These are phyloP conservation scores for silkworm (Bombyx mori) DNA, from an alignment of 1,140 invertebrate species.

Conservation along the genomic window DNA sequence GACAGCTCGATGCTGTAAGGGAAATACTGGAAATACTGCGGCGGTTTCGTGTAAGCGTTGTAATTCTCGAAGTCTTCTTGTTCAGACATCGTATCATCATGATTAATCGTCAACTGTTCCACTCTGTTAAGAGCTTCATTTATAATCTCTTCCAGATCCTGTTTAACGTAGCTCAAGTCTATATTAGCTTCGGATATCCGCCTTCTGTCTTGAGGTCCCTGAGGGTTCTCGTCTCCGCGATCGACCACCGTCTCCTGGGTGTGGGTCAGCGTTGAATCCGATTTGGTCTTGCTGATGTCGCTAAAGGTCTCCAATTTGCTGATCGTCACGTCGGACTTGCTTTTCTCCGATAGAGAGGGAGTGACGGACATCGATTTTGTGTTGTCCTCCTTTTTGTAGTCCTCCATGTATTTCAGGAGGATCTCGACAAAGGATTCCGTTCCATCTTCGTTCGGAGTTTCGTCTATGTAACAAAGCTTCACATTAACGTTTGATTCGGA, in stretches of 20 bases:
- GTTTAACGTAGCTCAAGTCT: slow-evolving; percentile 52
- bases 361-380: slow-evolving; percentile 45
- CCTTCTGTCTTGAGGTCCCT: slow-evolving; percentile 31
- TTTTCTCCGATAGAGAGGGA: slow-evolving; percentile 56
- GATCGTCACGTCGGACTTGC: slow-evolving; percentile 66
- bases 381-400: slow-evolving; percentile 41
- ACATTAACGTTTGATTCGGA: slow-evolving; percentile 60
- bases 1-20: slow-evolving; percentile 58
- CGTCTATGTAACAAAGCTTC: slow-evolving; percentile 60
- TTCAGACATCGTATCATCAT: slow-evolving; percentile 56
- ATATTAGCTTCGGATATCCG: slow-evolving; percentile 56
- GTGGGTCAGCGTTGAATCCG: slow-evolving; percentile 53
- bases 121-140: slow-evolving; percentile 43
- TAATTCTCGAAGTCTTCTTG: slow-evolving; percentile 59
- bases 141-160: slow-evolving; percentile 57
- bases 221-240: slow-evolving; percentile 26
- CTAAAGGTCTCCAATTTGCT: slow-evolving; percentile 62
- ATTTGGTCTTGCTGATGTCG: slow-evolving; percentile 63
- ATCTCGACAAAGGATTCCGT: slow-evolving; percentile 63
- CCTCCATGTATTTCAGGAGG: slow-evolving; percentile 65
- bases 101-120: slow-evolving; percentile 36
- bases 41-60: slow-evolving; percentile 52
- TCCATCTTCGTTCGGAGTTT: slow-evolving; percentile 55
- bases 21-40: slow-evolving; percentile 35
- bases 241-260: slow-evolving; percentile 65